Evolutionary conservation across 2,797 vertebrate genomes (phyloP).

Genomic region (Enteromius anoplus): DNA sequence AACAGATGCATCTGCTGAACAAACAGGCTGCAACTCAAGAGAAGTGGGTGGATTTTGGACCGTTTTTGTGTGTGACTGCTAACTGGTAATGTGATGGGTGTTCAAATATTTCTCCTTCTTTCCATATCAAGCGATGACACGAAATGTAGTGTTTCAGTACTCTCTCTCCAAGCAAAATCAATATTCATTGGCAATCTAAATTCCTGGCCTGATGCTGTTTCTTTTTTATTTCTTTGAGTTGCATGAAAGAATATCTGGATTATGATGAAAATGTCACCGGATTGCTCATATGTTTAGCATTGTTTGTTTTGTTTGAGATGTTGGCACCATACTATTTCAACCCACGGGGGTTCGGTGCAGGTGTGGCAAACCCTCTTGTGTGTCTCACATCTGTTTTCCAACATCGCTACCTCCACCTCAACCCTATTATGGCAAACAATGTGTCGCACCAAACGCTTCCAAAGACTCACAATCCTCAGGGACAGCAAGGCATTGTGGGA

Average conservation of each 20-base stretch:
- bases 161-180: background rate
- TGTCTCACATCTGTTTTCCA: conserved; percentile 38
- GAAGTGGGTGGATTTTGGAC: background rate
- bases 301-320: conserved; percentile 20
- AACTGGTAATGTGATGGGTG: background rate
- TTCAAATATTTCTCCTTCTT: conserved; percentile 2
- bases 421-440: conserved; percentile 60
- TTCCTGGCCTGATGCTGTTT: conserved; percentile 17
- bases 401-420: conserved; percentile 45
- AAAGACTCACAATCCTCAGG: conserved; percentile 51
- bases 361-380: conserved; percentile 25
- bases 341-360: conserved; percentile 13
- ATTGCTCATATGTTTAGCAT: conserved; percentile 18
- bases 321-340: conserved; percentile 22
- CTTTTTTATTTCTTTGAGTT: background rate
- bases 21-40: conserved; percentile 13
- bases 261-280: conserved; percentile 9
- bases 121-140: background rate
- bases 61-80: background rate
- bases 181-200: conserved; percentile 25
- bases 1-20: conserved; percentile 34
- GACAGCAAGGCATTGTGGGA: conserved; percentile 59
- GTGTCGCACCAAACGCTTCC: conserved; percentile 45
- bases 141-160: background rate
- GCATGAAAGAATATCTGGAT: conserved; percentile 11